Evolutionary conservation across 2,113 vertebrate genomes (phyloP), one percentile per base, ranked within the genome.

Genomic region (Stegostoma tigrinum): DNA sequence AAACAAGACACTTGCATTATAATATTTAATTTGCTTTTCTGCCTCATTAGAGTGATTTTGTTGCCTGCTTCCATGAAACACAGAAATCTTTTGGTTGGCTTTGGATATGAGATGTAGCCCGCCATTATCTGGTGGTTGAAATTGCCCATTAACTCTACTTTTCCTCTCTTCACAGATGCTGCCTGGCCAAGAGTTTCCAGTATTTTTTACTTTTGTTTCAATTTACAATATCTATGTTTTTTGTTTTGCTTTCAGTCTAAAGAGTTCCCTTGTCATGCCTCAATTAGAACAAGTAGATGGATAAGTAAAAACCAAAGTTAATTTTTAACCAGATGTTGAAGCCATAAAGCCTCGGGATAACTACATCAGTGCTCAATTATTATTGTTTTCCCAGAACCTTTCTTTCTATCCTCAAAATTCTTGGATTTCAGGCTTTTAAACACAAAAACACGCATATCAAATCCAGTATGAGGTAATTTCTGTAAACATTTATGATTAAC

Each of bases 301-400:
- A 19, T 21, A 93, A 66, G n/a, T 66, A 66, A 66, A 66, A 64
- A 30, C 30, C 30, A 19, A 30, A 30, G 30, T 6, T 34, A 66
- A 0, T 23, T 23, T 93, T 93, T 66, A 91, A 21, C 34, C 55
- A 38, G 34, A 23, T 34, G 61, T 5, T 34, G 17, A 66, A 38
- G n/a, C 61, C 89, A 38, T 66, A 34, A 66, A 66, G 34, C 34
- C 17, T 38, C 61, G 24, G 89, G 15, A 2, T 93, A n/a, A 61
- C 34, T 21, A 7, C 21, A 42, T 17, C 14, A 38, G 5, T 38
- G 5, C 61, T 66, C 48, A 23, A 27, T 89, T 30, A 19, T 93
- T 93, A 93, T 93, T 67, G 34, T 93, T 93, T 93, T 64, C n/a
- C n/a, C 89, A 66, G 89, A 91, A 5, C 12, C 66, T 91, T 66